These are phyloP conservation scores for Sebastes nivosus DNA, from an alignment of 2,797 vertebrate genomes.

Conservation along the genomic window DNA sequence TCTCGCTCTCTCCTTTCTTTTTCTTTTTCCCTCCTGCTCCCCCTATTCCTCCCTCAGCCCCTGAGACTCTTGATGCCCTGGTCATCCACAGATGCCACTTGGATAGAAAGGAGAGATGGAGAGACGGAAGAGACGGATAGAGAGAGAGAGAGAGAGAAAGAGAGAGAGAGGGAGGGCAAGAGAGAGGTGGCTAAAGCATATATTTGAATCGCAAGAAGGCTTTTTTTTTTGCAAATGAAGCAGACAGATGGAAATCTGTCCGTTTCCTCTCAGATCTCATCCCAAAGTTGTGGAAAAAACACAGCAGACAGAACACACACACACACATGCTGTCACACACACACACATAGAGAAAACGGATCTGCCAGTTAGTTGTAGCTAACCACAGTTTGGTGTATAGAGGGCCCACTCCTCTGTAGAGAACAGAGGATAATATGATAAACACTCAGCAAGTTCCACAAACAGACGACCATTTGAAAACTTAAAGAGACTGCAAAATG, in stretches of 20 bases:
- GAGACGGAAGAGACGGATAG: slow-evolving; percentile 38
- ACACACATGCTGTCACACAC: neutral
- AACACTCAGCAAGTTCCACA: slow-evolving; percentile 58
- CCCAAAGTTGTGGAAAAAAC: slow-evolving; percentile 73
- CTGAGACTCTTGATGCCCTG: slow-evolving; percentile 87
- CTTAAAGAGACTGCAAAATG: slow-evolving; percentile 26
- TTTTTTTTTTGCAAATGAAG: slow-evolving; percentile 79
- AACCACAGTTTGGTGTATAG: slow-evolving; percentile 56
- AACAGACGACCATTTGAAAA: slow-evolving; percentile 45
- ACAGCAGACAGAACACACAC: slow-evolving; percentile 44
- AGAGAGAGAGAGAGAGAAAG: slow-evolving; percentile 7
- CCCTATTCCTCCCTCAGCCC: slow-evolving; percentile 66
- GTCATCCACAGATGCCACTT: slow-evolving; percentile 94
- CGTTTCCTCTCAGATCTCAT: slow-evolving; percentile 80
- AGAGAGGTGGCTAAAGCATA: slow-evolving; percentile 83
- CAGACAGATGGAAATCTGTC: slow-evolving; percentile 85
- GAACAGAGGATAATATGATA: slow-evolving; percentile 64
- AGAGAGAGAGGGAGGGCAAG: slow-evolving; percentile 36
- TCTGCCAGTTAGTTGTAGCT: slow-evolving; percentile 58
- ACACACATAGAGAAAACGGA: slow-evolving; percentile 34
- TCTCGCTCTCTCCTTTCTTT: slow-evolving; percentile 2
- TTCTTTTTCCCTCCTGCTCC: slow-evolving; percentile 38
- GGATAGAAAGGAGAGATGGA: slow-evolving; percentile 73
- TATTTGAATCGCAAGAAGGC: slow-evolving; percentile 90
- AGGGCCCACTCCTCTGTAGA: slow-evolving; percentile 45